Conservation (phyloP, 2,797 vertebrate genomes). For the Bradypodion ventrale region DNA sequence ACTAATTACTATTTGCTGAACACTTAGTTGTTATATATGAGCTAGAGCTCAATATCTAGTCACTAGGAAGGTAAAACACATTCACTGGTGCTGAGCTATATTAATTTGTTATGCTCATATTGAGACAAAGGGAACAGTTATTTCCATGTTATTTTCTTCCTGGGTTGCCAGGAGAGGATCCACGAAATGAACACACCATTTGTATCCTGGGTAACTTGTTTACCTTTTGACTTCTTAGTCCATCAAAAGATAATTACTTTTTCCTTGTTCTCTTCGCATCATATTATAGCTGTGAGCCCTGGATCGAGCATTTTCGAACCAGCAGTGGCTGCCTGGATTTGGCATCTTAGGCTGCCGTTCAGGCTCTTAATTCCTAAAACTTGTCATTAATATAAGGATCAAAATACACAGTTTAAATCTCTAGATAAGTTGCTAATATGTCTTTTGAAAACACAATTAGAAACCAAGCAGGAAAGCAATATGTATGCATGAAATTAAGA, state of each 20-base stretch:
- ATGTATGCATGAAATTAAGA: not conserved
- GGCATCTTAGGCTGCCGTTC: not conserved
- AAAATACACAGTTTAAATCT: not conserved
- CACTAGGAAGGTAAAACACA: not conserved
- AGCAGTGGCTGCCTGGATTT: not conserved
- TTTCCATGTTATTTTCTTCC: not conserved
- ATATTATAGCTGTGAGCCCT: slow-evolving; percentile 6
- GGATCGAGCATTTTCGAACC: not conserved
- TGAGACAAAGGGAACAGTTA: not conserved
- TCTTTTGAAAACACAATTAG: slow-evolving; percentile 7
- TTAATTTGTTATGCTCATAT: not conserved
- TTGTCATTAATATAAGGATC: not conserved
- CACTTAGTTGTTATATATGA: not conserved
- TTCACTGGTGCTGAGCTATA: not conserved
- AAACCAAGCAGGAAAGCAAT: not conserved
- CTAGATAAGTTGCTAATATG: slow-evolving; percentile 13
- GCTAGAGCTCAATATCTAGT: not conserved
- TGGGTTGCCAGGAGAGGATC: slow-evolving; percentile 8
- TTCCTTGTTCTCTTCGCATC: slow-evolving; percentile 23
- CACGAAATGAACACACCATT: not conserved
- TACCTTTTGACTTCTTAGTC: slow-evolving; percentile 8
- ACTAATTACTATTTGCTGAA: not conserved
- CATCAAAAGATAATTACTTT: slow-evolving; percentile 11
- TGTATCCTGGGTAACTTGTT: slow-evolving; percentile 11
- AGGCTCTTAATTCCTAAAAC: not conserved